These are phyloP conservation scores for Vireo altiloquus DNA, from an alignment of 2,113 vertebrate species.

Conservation along the genomic window DNA sequence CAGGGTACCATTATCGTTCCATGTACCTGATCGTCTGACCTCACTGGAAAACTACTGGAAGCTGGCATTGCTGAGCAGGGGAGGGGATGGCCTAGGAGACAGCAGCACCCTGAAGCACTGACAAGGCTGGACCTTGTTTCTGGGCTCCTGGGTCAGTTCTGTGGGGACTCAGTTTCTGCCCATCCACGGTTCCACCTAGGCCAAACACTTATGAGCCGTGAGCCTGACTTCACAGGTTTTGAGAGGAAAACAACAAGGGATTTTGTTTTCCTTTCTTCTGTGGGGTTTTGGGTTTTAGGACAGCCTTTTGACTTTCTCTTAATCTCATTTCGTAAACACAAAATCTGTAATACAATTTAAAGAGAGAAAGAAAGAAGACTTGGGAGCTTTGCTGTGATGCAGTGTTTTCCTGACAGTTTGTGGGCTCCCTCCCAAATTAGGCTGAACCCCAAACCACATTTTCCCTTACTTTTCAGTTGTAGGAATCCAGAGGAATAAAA, in stretches of 20 bases:
- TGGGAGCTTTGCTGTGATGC: not conserved
- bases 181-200: too few species aligned
- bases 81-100: not conserved
- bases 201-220: fast-evolving
- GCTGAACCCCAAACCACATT: not conserved
- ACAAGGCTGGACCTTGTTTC: not conserved
- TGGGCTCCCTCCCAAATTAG: not conserved
- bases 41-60: not conserved
- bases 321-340: not conserved
- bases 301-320: not conserved
- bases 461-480: not conserved
- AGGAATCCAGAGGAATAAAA: not conserved
- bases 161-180: not conserved
- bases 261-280: not conserved
- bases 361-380: not conserved
- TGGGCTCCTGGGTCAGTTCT: not conserved
- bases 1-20: not conserved
- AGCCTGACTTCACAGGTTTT: not conserved
- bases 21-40: not conserved
- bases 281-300: not conserved
- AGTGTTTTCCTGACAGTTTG: not conserved
- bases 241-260: not conserved
- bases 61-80: not conserved
- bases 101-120: not conserved
- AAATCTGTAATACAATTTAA: not conserved